Evolutionary conservation across 2,888 invertebrate genomes (phyloP).

Genomic region (Entomobrya proxima): DNA sequence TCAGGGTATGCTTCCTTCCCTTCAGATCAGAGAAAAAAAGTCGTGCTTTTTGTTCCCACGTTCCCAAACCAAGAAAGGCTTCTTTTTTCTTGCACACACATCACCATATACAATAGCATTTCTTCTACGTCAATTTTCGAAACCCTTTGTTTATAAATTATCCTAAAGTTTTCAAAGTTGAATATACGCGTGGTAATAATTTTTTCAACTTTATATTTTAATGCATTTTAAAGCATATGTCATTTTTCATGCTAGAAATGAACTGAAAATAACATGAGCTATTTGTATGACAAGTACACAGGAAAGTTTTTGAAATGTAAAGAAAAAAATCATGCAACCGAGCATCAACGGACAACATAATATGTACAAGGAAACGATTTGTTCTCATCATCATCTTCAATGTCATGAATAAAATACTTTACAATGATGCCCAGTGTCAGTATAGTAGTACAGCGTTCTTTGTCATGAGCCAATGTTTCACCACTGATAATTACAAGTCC

Average conservation of each 20-base stretch:
- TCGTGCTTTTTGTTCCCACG: conserved; percentile 56
- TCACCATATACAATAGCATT: neutral
- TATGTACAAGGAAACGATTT: conserved; percentile 40
- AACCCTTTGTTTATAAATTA: conserved; percentile 38
- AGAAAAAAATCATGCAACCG: conserved; percentile 56
- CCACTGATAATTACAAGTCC: neutral
- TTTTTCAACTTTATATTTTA: too few species aligned
- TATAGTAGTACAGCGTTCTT: neutral
- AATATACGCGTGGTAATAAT: neutral
- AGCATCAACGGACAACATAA: conserved; percentile 7
- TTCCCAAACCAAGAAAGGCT: conserved; percentile 40
- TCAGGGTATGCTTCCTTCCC: conserved; percentile 49
- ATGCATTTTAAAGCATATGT: conserved; percentile 4
- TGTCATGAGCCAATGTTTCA: neutral
- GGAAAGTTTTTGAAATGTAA: neutral
- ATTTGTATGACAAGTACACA: conserved; percentile 9
- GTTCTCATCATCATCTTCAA: conserved; percentile 22
- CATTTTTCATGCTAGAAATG: conserved; percentile 20
- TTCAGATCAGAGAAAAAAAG: conserved; percentile 47
- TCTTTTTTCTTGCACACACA: neutral
- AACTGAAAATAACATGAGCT: conserved; percentile 4
- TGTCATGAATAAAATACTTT: neutral
- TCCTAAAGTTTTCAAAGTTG: conserved; percentile 5
- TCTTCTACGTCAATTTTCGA: neutral
- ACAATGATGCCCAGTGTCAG: neutral